A percentile compares a stretch with the other conserved stretches of the same genome.
These are phyloP conservation scores for Himalopsyche phryganea DNA, from an alignment of 1,140 invertebrate genomes.

Conservation along the genomic window DNA sequence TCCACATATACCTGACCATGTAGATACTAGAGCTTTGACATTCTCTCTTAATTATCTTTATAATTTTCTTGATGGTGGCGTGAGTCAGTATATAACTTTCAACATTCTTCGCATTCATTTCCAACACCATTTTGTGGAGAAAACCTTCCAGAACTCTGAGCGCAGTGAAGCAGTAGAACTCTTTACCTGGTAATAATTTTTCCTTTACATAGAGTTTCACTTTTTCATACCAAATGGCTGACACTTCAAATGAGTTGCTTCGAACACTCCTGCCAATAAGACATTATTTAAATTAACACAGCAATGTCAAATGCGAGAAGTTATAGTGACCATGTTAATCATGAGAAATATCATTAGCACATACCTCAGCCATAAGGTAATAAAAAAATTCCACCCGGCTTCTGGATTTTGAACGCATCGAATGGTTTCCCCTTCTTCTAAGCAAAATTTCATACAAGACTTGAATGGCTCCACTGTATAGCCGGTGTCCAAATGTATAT, in stretches of 20 bases:
- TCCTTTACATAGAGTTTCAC: constrained; percentile 37
- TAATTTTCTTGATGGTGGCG: not conserved
- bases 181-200: constrained; percentile 33
- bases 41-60: no score
- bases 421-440: constrained; percentile 42
- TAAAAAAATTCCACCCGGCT: constrained; percentile 45
- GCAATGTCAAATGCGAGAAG: no score
- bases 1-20: no score
- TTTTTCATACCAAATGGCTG: constrained; percentile 45
- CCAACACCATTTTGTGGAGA: constrained; percentile 41
- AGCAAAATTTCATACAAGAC: constrained; percentile 41
- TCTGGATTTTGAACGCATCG: constrained; percentile 41
- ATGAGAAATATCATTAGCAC: no score
- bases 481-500: constrained; percentile 41
- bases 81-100: constrained; percentile 19
- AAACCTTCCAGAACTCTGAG: constrained; percentile 46
- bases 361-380: constrained; percentile 51
- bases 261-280: no score
- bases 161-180: constrained; percentile 40
- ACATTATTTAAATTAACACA: no score
- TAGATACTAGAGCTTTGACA: no score
- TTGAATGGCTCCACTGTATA: constrained; percentile 38
- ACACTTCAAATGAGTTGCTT: constrained; percentile 11
- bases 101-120: constrained; percentile 33
- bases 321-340: no score